Percentiles rank a stretch among this genome's conserved stretches.
phyloP scores from a whole-genome alignment of 2,888 invertebrate species.

The Dolomedes plantarius region DNA sequence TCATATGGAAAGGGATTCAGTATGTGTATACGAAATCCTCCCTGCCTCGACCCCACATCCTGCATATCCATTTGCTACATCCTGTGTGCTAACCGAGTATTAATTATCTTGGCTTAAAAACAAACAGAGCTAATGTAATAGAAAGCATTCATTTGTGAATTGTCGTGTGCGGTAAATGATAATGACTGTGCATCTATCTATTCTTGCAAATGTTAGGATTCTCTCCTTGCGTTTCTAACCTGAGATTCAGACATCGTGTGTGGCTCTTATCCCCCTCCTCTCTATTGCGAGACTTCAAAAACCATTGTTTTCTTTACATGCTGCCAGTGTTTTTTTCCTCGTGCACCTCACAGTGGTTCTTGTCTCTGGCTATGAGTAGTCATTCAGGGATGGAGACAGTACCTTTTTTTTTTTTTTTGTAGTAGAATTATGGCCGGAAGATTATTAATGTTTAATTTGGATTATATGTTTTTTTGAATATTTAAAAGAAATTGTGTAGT shows the following conservation, averaged over 20 bases:
- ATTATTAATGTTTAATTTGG: too few relatives aligned
- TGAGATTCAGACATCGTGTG: slow-evolving; percentile 36
- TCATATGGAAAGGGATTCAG: too few relatives aligned
- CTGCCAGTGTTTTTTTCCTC: too few relatives aligned
- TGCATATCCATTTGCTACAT: slow-evolving; percentile 34
- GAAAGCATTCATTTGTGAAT: slow-evolving; percentile 51
- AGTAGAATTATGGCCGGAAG: too few relatives aligned
- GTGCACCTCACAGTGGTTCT: too few relatives aligned
- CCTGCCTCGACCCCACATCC: background rate
- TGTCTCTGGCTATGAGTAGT: too few relatives aligned
- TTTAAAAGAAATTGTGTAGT: too few relatives aligned
- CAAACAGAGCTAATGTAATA: slow-evolving; percentile 27
- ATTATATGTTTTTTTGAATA: too few relatives aligned
- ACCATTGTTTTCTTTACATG: background rate
- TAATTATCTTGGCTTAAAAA: slow-evolving; percentile 34
- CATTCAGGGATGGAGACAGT: too few relatives aligned
- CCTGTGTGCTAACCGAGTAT: background rate
- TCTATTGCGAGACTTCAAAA: background rate
- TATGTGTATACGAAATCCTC: too few relatives aligned
- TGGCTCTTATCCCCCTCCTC: slow-evolving; percentile 17
- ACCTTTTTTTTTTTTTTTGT: too few relatives aligned
- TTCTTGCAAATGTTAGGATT: background rate
- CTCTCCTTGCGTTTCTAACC: slow-evolving; percentile 14
- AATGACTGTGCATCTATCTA: slow-evolving; percentile 5
- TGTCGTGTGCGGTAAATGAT: slow-evolving; percentile 55